phyloP scores from a whole-genome alignment of 1,140 invertebrate species.

The Calycopis cecrops region DNA sequence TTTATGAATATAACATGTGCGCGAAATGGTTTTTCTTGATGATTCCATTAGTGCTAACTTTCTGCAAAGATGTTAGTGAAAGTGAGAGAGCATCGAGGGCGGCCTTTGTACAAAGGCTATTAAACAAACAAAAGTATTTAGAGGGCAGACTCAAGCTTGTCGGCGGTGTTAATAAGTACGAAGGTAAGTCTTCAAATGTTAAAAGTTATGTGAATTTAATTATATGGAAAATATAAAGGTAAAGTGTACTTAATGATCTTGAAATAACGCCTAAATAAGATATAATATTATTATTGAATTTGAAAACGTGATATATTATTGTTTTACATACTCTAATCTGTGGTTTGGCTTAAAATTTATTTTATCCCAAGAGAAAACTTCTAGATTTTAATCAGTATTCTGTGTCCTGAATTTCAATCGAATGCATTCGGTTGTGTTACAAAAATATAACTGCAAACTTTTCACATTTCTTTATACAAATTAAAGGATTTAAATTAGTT shows the following conservation, averaged over 20 bases:
- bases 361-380: no score
- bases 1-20: slow-evolving; percentile 14
- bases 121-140: slow-evolving; percentile 80
- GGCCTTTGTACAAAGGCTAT: slow-evolving; percentile 51
- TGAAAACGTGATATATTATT: no score
- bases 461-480: no score
- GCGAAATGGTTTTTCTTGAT: slow-evolving; percentile 17
- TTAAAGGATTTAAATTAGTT: no score
- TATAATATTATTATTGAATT: background rate
- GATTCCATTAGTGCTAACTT: slow-evolving; percentile 19
- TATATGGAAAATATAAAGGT: background rate
- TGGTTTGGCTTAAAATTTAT: no score
- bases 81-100: slow-evolving; percentile 44
- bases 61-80: slow-evolving; percentile 46
- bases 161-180: slow-evolving; percentile 79
- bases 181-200: slow-evolving; percentile 76
- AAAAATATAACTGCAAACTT: no score
- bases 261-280: background rate
- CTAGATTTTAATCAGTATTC: no score
- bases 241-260: no score
- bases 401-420: no score
- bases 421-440: no score
- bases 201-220: background rate
- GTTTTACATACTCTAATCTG: no score
- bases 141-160: slow-evolving; percentile 83